phyloP scores from a whole-genome alignment of 2,888 invertebrate genomes.

The Trypoxylon attenuatum region DNA sequence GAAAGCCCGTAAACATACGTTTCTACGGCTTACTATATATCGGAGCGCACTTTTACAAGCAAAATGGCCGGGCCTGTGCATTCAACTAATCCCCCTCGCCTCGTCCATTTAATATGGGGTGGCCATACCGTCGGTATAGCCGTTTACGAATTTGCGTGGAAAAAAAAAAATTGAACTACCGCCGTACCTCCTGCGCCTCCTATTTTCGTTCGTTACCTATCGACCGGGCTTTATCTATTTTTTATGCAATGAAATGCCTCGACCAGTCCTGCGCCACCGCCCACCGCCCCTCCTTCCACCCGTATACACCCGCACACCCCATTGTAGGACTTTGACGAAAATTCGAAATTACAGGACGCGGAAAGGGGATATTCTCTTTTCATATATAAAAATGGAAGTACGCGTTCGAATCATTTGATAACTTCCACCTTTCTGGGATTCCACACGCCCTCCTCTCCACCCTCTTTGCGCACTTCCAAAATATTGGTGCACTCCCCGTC shows the following conservation, averaged over 20 bases:
- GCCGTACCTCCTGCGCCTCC: conserved; percentile 50
- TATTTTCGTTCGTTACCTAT: conserved; percentile 70
- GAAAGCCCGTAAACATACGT: conserved; percentile 63
- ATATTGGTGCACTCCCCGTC: background rate
- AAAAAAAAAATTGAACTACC: conserved; percentile 61
- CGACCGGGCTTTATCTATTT: conserved; percentile 68
- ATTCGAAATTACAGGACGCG: conserved; percentile 54
- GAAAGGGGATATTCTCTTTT: conserved; percentile 29
- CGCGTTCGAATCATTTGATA: conserved; percentile 41
- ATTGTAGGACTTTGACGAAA: conserved; percentile 56
- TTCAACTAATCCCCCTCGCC: conserved; percentile 67
- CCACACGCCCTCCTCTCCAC: background rate
- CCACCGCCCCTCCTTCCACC: conserved; percentile 41
- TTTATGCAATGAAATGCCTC: conserved; percentile 65
- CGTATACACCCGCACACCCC: conserved; percentile 43
- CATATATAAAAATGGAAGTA: conserved; percentile 30
- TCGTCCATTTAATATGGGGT: conserved; percentile 69
- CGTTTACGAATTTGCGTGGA: conserved; percentile 69
- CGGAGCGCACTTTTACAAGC: conserved; percentile 63
- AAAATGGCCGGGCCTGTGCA: conserved; percentile 60
- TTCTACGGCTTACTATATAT: conserved; percentile 57
- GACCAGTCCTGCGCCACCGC: conserved; percentile 46
- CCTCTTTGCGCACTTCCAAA: background rate
- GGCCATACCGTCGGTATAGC: conserved; percentile 60
- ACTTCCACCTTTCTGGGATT: conserved; percentile 27